Percentiles rank a stretch among this genome's conserved stretches.
These are phyloP conservation scores for Poecile montanus DNA, from an alignment of 2,797 vertebrate species.

Conservation along the genomic window DNA sequence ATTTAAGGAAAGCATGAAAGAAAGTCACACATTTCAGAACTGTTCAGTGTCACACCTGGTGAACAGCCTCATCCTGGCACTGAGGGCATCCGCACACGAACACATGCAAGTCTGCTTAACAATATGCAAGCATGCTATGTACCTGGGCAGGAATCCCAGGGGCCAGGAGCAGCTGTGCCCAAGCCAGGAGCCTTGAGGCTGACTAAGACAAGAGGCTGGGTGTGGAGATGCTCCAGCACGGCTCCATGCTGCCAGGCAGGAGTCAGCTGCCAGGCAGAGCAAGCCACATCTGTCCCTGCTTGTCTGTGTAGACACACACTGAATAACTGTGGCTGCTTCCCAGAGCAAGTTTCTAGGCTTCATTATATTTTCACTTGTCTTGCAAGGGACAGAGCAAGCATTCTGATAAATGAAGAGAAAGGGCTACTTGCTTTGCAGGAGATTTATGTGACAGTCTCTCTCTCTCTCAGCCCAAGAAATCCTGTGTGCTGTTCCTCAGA, in stretches of 20 bases:
- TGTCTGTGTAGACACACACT: neutral
- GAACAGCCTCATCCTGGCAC: neutral
- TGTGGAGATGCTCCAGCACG: neutral
- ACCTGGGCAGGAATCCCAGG: neutral
- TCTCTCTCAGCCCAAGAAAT: neutral
- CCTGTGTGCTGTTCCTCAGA: neutral
- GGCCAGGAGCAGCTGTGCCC: neutral
- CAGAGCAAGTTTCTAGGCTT: neutral
- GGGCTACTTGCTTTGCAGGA: neutral
- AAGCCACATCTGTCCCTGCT: neutral
- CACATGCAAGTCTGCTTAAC: rapidly evolving
- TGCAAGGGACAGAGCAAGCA: neutral
- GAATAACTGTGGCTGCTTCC: neutral
- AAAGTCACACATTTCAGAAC: neutral
- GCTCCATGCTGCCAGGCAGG: neutral
- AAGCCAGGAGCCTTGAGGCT: neutral
- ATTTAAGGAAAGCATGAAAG: neutral
- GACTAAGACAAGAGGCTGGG: neutral
- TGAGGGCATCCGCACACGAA: rapidly evolving
- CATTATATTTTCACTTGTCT: neutral
- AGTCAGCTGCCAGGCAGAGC: neutral
- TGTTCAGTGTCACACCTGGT: neutral
- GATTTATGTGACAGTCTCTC: constrained; percentile 14
- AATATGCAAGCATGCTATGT: neutral
- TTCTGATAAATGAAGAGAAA: constrained; percentile 26